A percentile compares a stretch with the other conserved stretches of the same genome.
Conservation (phyloP, 2,888 invertebrate species). For the Kryphioiulus occultus region DNA sequence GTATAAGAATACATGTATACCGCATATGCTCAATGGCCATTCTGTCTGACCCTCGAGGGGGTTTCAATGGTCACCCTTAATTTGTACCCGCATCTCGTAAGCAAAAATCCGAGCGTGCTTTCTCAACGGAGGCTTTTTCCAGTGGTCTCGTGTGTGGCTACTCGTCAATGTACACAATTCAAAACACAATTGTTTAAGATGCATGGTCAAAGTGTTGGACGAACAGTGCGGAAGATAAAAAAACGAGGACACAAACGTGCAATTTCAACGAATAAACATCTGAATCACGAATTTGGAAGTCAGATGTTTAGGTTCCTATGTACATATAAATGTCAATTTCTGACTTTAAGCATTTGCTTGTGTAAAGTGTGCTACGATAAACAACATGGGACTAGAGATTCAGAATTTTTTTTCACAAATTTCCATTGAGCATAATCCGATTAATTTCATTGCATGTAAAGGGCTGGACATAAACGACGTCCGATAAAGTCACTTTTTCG, state of each 20-base stretch:
- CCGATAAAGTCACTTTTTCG: too few relatives aligned
- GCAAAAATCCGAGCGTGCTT: slow-evolving; percentile 24
- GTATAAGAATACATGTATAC: too few relatives aligned
- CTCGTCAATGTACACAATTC: slow-evolving; percentile 26
- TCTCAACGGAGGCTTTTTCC: neutral
- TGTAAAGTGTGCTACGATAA: too few relatives aligned
- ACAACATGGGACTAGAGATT: too few relatives aligned
- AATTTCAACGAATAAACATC: neutral
- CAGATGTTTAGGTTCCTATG: neutral
- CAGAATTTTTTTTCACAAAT: too few relatives aligned
- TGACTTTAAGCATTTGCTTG: too few relatives aligned
- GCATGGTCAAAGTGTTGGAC: neutral
- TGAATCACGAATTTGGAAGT: neutral
- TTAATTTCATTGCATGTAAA: too few relatives aligned
- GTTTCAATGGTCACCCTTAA: slow-evolving; percentile 28
- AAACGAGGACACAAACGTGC: neutral
- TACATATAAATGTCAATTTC: too few relatives aligned
- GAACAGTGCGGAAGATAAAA: neutral
- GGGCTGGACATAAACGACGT: too few relatives aligned
- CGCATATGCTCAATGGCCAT: neutral
- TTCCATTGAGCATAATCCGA: too few relatives aligned
- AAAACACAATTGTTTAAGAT: slow-evolving; percentile 8
- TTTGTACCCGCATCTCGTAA: slow-evolving; percentile 35
- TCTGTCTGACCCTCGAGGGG: slow-evolving; percentile 30
- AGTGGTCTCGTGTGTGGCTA: slow-evolving; percentile 7